Evolutionary conservation across 2,797 vertebrate genomes (phyloP), one percentile per base, ranked within the genome.

Genomic region (Falco rusticolus): DNA sequence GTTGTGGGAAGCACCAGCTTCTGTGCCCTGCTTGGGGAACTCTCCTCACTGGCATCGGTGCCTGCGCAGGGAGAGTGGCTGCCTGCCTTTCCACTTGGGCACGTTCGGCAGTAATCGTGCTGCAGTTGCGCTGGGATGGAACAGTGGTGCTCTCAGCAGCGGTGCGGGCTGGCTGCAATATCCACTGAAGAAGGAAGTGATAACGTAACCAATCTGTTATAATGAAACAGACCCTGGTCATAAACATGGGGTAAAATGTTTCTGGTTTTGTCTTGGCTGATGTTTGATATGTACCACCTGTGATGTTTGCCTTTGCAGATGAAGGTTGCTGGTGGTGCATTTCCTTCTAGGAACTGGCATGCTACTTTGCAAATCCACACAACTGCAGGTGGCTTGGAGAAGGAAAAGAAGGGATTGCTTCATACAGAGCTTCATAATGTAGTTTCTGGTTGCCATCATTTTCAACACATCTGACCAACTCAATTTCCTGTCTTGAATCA

Each of bases 401-500:
- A 56, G 37, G 65, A 71, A 80, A 89, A 57, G 86, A 74, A 91
- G 70, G 69, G 41, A 31, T 66, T 69, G 48, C 54, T 95, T 93
- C 79, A 65, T 53, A n/a, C 4, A 33, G 66, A 80, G 65, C 78
- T 95, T 92, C 66, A 9, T 89, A 94, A 95, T 26, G 70, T 60
- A 87, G 69, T 94, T 92, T 95, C 94, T 96, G 93, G 74, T 96
- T 97, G 96, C 94, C 94, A 87, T 97, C 56, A 95, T 94, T 97
- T 98, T 97, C 97, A 97, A 93, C 95, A 92, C 87, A 74, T 97
- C 96, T 97, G 97, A 97, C 96, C 96, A 93, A 95, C 33, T 97
- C 97, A 96, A 97, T 98, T 98, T 98, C 98, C 97, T 97, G 95
- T 89, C 78, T 95, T 94, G 82, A 94, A 94, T 95, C 92, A 71